Evolutionary conservation across 2,888 invertebrate genomes (phyloP), one percentile per base, ranked within the genome.

Genomic region (Ypsolopha scabrella): DNA sequence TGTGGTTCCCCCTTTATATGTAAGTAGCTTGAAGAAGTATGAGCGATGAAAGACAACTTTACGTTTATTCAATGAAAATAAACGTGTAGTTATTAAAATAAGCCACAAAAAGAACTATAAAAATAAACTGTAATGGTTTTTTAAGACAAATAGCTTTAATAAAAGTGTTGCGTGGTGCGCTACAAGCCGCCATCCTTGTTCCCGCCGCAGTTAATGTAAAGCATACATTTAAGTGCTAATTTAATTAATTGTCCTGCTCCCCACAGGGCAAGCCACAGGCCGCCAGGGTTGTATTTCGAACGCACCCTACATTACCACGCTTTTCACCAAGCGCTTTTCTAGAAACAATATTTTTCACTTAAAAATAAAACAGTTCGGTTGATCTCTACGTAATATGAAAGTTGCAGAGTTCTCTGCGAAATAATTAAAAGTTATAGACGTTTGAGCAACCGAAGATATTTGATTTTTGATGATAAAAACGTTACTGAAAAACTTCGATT

Each of bases 241-340:
- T 79, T 78, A 81, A 85, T 83, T 81, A 82, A 83, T 83, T 73
- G 79, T 72, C 65, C 74, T 72, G 76, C 78, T 79, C 57, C 68
- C 69, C 67, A 66, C 67, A 63, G 60, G 54, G 38, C 55, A 45
- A 52, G 52, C 24, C 39, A 55, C 51, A 35, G 43, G 53, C 56
- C 55, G 50, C 56, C 43, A 51, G 41, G 56, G 48, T 35, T 48
- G 52, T 51, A 39, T 52, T 38, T 58, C 53, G 52, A 48, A 11
- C 54, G 51, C 54, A 53, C 43, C 48, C 14, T 11, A 35, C 37
- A 34, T 9, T 34, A 34, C 34, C 6, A 6, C 13, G n/a, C 11
- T 37, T 10, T 1, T 6, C 54, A 44, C 50, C 55, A 54, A 50
- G 55, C 53, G 60, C 63, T 65, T 68, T 68, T 65, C 68, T 63